Percentiles rank a stretch among this genome's conserved stretches.
Evolutionary conservation across 2,888 invertebrate genomes (phyloP).

Genomic region (Magallana nippona): DNA sequence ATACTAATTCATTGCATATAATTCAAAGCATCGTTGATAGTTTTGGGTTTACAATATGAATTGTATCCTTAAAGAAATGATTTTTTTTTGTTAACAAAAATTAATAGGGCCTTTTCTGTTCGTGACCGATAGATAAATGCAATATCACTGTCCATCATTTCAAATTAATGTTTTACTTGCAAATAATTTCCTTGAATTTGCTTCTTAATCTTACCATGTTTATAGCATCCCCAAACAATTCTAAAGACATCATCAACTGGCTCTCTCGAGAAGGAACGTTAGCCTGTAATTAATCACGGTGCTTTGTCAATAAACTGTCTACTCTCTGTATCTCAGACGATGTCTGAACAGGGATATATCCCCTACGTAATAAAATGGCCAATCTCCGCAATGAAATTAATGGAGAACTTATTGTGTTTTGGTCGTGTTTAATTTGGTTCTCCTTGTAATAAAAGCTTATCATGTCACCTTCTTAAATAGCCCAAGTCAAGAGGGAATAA

Average conservation of each 20-base stretch:
- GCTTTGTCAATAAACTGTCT: constrained; percentile 3
- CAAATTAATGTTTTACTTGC: neutral
- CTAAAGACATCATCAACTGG: neutral
- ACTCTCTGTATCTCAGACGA: neutral
- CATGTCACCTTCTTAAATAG: constrained; percentile 26
- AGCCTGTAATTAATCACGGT: constrained; percentile 6
- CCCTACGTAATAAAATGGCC: constrained; percentile 13
- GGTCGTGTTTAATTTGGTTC: constrained; percentile 12
- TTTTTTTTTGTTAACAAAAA: too few species aligned
- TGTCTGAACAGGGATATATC: neutral
- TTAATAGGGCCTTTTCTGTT: too few species aligned
- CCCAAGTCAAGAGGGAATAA: neutral
- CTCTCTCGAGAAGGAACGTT: neutral
- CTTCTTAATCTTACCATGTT: neutral
- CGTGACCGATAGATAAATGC: too few species aligned
- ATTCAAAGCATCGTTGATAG: too few species aligned
- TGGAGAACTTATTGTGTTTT: constrained; percentile 20
- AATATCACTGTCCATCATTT: too few species aligned
- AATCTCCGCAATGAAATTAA: neutral
- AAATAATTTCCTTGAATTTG: neutral
- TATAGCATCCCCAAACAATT: neutral
- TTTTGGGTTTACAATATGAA: too few species aligned
- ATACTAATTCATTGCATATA: too few species aligned
- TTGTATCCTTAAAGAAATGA: too few species aligned
- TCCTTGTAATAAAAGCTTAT: constrained; percentile 27